Evolutionary conservation across 2,113 vertebrate genomes (phyloP).

Genomic region (Sminthopsis crassicaudata): DNA sequence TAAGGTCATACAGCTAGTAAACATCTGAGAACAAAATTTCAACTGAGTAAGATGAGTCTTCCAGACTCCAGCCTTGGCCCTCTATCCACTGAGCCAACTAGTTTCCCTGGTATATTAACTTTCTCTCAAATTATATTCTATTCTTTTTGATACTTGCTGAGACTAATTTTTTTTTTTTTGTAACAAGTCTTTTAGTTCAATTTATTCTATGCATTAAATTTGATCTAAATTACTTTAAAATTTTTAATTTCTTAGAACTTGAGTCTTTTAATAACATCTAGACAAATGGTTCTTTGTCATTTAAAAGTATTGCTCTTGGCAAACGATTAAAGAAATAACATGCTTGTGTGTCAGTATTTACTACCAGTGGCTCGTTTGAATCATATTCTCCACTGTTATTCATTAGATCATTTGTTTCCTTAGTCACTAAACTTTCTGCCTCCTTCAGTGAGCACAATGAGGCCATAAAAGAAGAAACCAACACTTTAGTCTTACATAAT

Average conservation of each 20-base stretch:
- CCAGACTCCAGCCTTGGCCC: not conserved
- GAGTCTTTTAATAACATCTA: conserved; percentile 18
- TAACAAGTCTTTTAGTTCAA: not conserved
- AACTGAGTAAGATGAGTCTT: not conserved
- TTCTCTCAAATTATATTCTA: not conserved
- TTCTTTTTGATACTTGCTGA: conserved; percentile 23
- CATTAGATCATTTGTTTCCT: conserved; percentile 54
- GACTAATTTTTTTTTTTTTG: conserved; percentile 8
- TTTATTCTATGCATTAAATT: conserved; percentile 22
- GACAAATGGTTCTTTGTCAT: conserved; percentile 48
- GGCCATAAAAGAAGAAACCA: conserved; percentile 7
- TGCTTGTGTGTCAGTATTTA: conserved; percentile 43
- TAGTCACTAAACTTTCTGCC: conserved; percentile 53
- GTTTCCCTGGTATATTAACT: not conserved
- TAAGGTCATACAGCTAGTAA: not conserved
- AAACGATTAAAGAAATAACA: conserved; percentile 54
- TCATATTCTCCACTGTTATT: conserved; percentile 57
- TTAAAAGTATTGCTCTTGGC: conserved; percentile 52
- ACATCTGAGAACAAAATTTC: not conserved
- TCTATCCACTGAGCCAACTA: not conserved
- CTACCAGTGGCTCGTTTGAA: conserved; percentile 17
- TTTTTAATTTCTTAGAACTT: conserved; percentile 43
- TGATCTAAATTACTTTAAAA: not conserved
- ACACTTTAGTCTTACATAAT: not conserved
- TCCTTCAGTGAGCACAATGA: not conserved